phyloP scores from a whole-genome alignment of 2,888 invertebrate species.

The Andrena trimmerana region DNA sequence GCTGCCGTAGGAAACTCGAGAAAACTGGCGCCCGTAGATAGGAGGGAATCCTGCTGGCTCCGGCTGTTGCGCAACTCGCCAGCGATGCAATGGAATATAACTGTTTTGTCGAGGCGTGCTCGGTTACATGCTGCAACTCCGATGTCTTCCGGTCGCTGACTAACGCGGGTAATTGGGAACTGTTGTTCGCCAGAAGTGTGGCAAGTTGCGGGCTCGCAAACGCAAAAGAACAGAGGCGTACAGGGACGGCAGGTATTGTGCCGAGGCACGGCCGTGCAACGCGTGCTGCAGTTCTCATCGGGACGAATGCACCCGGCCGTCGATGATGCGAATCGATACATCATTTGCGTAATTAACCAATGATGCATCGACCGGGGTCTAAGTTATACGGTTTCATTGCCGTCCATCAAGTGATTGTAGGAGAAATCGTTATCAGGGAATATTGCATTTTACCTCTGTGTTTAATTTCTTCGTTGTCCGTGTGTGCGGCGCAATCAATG shows the following conservation, averaged over 20 bases:
- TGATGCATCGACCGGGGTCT: neutral
- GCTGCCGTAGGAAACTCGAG: conserved; percentile 24
- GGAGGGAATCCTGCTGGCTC: conserved; percentile 6
- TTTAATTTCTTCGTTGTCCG: too few relatives aligned
- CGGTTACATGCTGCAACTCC: conserved; percentile 44
- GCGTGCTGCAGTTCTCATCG: conserved; percentile 7
- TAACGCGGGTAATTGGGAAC: conserved; percentile 55
- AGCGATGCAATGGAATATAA: conserved; percentile 47
- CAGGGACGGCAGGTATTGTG: too few relatives aligned
- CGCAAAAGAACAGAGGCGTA: conserved; percentile 11
- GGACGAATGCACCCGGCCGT: too few relatives aligned
- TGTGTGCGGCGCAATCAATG: too few relatives aligned
- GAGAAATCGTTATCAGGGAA: too few relatives aligned
- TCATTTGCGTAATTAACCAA: conserved; percentile 1
- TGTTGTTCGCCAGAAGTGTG: conserved; percentile 45
- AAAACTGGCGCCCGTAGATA: conserved; percentile 44
- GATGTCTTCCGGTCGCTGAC: conserved; percentile 44
- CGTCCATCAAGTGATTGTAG: too few relatives aligned
- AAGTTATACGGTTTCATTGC: too few relatives aligned
- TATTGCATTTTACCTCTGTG: too few relatives aligned
- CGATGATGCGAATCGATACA: neutral
- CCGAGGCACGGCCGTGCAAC: neutral
- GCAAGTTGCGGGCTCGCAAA: conserved; percentile 30
- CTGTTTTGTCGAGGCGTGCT: conserved; percentile 50
- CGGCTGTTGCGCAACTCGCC: conserved; percentile 32